Percentiles rank a stretch among this genome's conserved stretches.
These are phyloP conservation scores for Ptiloglossa arizonensis DNA, from an alignment of 1,140 invertebrate species.

Conservation along the genomic window DNA sequence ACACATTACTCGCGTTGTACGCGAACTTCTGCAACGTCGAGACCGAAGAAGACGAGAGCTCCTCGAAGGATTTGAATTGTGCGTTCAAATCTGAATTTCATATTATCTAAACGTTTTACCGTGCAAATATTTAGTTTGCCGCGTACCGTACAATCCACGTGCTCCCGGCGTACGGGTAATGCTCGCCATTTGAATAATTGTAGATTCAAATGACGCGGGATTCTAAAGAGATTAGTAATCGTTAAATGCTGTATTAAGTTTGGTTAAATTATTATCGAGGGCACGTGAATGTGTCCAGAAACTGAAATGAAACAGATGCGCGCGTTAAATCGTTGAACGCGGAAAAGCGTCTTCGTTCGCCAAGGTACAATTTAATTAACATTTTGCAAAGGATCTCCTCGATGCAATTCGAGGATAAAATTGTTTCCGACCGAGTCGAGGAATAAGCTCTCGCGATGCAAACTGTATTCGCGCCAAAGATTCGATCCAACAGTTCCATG, in stretches of 20 bases:
- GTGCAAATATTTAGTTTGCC: slow-evolving; percentile 28
- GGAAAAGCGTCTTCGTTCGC: too few relatives aligned
- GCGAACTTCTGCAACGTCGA: background rate
- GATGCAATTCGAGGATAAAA: background rate
- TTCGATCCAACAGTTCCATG: too few relatives aligned
- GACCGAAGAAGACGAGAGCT: slow-evolving; percentile 1
- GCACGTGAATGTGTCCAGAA: background rate
- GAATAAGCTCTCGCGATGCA: too few relatives aligned
- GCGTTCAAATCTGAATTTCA: slow-evolving; percentile 30
- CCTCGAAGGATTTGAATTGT: background rate
- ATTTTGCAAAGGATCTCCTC: background rate
- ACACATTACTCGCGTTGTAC: background rate
- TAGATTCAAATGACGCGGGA: slow-evolving; percentile 28
- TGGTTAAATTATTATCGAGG: slow-evolving; percentile 15
- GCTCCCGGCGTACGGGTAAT: background rate
- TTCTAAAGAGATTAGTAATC: slow-evolving; percentile 33
- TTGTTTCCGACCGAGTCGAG: background rate
- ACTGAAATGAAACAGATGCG: background rate
- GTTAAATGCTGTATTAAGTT: slow-evolving; percentile 20
- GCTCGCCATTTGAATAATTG: slow-evolving; percentile 32
- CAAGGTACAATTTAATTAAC: background rate
- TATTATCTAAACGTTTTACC: slow-evolving; percentile 19
- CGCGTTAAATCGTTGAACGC: background rate
- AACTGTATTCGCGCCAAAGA: too few relatives aligned
- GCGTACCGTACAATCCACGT: background rate